Evolutionary conservation across 2,797 vertebrate genomes (phyloP).

Genomic region (Melanotaenia pygmaea): DNA sequence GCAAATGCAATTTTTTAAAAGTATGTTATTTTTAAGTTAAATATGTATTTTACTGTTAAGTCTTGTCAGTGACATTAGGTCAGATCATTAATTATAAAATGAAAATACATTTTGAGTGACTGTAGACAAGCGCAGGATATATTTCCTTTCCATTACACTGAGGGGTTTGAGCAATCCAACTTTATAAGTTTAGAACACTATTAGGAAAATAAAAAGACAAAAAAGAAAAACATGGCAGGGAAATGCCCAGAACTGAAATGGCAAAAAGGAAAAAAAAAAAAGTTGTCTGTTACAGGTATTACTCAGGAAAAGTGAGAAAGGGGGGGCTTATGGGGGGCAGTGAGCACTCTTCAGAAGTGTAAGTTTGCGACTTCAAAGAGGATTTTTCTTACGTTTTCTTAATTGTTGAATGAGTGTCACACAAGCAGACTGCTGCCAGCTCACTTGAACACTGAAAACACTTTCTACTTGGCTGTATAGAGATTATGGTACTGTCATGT

Average conservation of each 20-base stretch:
- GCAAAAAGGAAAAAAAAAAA: slow-evolving; percentile 83
- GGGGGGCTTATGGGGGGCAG: slow-evolving; percentile 71
- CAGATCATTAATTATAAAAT: slow-evolving; percentile 82
- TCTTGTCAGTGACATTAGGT: slow-evolving; percentile 84
- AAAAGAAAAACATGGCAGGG: slow-evolving; percentile 85
- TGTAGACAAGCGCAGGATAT: slow-evolving; percentile 67
- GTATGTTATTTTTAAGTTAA: slow-evolving; percentile 62
- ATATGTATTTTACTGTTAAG: slow-evolving; percentile 73
- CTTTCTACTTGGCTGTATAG: slow-evolving; percentile 87
- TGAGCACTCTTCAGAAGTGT: slow-evolving; percentile 73
- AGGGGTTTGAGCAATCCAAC: slow-evolving; percentile 90
- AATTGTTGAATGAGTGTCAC: slow-evolving; percentile 80
- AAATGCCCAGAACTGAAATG: slow-evolving; percentile 91
- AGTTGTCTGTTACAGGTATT: slow-evolving; percentile 87
- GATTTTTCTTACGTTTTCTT: slow-evolving; percentile 73
- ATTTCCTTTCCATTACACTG: slow-evolving; percentile 81
- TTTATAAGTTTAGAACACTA: slow-evolving; percentile 86
- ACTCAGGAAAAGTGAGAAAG: slow-evolving; percentile 85
- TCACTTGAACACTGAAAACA: slow-evolving; percentile 87
- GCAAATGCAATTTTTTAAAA: slow-evolving; percentile 73
- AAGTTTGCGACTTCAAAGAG: slow-evolving; percentile 70
- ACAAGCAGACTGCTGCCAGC: slow-evolving; percentile 82
- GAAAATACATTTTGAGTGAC: slow-evolving; percentile 73
- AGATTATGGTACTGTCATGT: slow-evolving; percentile 88
- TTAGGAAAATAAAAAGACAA: slow-evolving; percentile 28